phyloP scores from a whole-genome alignment of 1,140 invertebrate species.

The Calosoma granatense region DNA sequence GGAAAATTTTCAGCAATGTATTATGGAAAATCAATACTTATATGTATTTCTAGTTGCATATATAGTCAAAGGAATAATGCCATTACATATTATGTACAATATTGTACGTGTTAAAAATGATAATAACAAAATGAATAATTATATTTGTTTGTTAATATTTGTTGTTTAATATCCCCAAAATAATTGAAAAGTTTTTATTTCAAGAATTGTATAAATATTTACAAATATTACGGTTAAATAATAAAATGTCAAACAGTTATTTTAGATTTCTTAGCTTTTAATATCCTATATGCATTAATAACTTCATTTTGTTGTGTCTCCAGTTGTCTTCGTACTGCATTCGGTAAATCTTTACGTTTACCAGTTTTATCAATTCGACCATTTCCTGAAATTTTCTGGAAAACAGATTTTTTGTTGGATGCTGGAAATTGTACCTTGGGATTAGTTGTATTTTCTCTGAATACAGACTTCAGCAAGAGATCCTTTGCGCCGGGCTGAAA shows the following conservation, averaged over 20 bases:
- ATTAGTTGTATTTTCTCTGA: constrained; percentile 18
- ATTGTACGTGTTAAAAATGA: not conserved
- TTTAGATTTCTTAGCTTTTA: constrained; percentile 32
- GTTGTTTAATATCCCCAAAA: not conserved
- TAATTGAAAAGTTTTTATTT: not conserved
- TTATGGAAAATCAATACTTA: too few relatives aligned
- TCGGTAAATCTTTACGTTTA: constrained; percentile 42
- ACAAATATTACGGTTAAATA: not conserved
- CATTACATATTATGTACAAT: not conserved
- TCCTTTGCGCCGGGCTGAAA: constrained; percentile 39
- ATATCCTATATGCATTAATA: constrained; percentile 41
- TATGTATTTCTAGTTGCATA: too few relatives aligned
- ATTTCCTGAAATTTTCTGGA: not conserved
- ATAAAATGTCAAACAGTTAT: not conserved
- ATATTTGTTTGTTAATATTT: not conserved
- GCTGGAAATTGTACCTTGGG: not conserved
- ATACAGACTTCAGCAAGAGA: constrained; percentile 39
- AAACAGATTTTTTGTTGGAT: not conserved
- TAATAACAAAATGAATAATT: not conserved
- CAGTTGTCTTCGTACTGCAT: constrained; percentile 36
- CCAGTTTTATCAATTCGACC: constrained; percentile 30
- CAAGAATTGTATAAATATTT: not conserved
- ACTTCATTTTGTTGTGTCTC: constrained; percentile 40
- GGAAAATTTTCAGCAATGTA: not conserved
- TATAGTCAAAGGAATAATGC: too few relatives aligned